Conservation (phyloP, 2,113 vertebrate genomes). For the Oophaga pumilio region DNA sequence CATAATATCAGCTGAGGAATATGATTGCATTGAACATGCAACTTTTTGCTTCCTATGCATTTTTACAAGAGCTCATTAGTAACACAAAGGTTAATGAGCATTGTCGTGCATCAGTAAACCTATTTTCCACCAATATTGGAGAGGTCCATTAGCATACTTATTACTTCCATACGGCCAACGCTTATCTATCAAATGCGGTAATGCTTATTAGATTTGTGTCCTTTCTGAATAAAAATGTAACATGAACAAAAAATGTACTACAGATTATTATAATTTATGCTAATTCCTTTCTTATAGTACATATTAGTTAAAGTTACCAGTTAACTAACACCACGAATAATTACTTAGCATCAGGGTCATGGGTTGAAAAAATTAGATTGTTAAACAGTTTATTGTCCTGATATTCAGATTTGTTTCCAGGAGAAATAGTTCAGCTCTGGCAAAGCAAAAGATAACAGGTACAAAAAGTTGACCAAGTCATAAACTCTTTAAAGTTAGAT, state of each 20-base stretch:
- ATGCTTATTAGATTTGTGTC: conserved; percentile 9
- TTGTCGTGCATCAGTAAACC: conserved; percentile 40
- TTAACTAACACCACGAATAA: not conserved
- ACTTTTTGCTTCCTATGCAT: conserved; percentile 32
- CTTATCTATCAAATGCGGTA: not conserved
- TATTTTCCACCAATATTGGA: conserved; percentile 22
- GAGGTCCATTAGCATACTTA: conserved; percentile 17
- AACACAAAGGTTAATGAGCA: conserved; percentile 36
- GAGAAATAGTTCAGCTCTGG: no score
- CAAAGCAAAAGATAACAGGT: no score
- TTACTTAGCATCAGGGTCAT: not conserved
- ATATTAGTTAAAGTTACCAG: not conserved
- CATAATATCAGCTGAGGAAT: conserved; percentile 5
- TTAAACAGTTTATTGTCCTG: no score
- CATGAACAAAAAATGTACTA: not conserved
- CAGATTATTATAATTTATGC: not conserved
- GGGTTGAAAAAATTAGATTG: no score
- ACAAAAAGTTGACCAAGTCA: no score
- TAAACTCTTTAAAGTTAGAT: no score
- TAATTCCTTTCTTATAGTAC: not conserved
- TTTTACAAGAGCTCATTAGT: conserved; percentile 42
- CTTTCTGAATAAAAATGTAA: not conserved
- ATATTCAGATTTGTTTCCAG: no score
- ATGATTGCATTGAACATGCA: conserved; percentile 10
- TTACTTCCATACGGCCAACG: conserved; percentile 17